A percentile compares a stretch with the other conserved stretches of the same genome.
Conservation (phyloP, 2,888 invertebrate genomes). For the Cryptocheilus praepositus region DNA sequence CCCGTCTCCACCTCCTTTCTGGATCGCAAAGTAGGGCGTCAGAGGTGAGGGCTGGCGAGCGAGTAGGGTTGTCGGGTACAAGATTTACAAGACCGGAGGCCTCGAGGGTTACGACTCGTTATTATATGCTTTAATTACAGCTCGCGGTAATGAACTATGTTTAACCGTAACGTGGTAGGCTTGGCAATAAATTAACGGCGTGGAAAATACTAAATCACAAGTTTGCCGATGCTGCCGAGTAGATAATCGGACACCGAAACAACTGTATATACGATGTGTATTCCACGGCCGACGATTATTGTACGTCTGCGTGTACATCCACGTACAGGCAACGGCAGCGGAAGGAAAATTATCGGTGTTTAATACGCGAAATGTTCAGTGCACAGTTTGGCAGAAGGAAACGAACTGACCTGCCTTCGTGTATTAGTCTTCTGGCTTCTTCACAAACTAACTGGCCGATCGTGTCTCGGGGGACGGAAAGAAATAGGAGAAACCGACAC, state of each 20-base stretch:
- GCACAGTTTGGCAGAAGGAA: background rate
- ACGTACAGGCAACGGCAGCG: background rate
- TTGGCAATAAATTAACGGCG: conserved; percentile 72
- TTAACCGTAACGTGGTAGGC: conserved; percentile 73
- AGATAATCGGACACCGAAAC: conserved; percentile 70
- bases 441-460: conserved; percentile 9
- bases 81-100: conserved; percentile 71
- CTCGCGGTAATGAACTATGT: conserved; percentile 73
- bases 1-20: conserved; percentile 16
- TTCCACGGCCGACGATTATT: conserved; percentile 27
- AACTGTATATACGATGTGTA: conserved; percentile 60
- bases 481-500: conserved; percentile 27
- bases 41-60: conserved; percentile 32
- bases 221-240: conserved; percentile 73
- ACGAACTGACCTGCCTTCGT: background rate
- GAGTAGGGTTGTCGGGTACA: conserved; percentile 60
- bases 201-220: conserved; percentile 74
- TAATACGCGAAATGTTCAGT: background rate
- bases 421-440: background rate
- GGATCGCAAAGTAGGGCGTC: conserved; percentile 44
- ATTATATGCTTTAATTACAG: conserved; percentile 74
- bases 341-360: conserved; percentile 7
- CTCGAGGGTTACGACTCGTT: conserved; percentile 71
- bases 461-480: conserved; percentile 15
- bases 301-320: conserved; percentile 3